These are phyloP conservation scores for Pogoniulus pusillus DNA, from an alignment of 2,797 vertebrate species.

Conservation along the genomic window DNA sequence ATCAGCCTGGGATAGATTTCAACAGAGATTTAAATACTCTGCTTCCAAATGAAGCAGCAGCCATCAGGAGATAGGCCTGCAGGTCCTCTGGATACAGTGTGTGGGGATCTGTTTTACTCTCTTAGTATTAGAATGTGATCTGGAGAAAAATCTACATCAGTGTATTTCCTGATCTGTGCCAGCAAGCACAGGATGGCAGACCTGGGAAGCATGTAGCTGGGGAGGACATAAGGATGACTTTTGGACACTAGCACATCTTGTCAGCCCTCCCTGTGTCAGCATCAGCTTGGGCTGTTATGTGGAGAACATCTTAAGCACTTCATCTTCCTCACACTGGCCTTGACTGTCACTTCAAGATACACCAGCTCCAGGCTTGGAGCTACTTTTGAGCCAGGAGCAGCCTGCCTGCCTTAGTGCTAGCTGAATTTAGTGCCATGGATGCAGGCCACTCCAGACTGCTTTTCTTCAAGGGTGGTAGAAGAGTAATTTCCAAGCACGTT, in stretches of 20 bases:
- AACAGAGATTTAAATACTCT: not conserved
- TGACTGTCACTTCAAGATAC: not conserved
- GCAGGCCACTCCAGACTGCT: not conserved
- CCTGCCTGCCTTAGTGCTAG: not conserved
- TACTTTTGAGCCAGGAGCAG: not conserved
- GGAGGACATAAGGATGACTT: not conserved
- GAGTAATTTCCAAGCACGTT: not conserved
- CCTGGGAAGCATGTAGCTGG: not conserved
- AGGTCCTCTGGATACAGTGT: not conserved
- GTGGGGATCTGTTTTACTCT: rapidly evolving
- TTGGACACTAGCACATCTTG: not conserved
- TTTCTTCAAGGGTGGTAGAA: not conserved
- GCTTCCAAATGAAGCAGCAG: not conserved
- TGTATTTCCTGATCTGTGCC: not conserved
- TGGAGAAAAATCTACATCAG: not conserved
- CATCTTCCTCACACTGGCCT: not conserved
- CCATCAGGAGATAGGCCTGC: not conserved
- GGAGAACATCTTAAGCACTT: not conserved
- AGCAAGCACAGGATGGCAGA: not conserved
- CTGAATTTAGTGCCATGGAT: not conserved
- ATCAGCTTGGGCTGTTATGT: not conserved
- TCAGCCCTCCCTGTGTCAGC: not conserved
- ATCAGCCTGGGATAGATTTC: not conserved
- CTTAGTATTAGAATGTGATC: not conserved
- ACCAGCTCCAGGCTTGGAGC: not conserved